Base-by-base conservation (phyloP, 2,797 vertebrate genomes). In the Gephyroberyx darwinii region DNA sequence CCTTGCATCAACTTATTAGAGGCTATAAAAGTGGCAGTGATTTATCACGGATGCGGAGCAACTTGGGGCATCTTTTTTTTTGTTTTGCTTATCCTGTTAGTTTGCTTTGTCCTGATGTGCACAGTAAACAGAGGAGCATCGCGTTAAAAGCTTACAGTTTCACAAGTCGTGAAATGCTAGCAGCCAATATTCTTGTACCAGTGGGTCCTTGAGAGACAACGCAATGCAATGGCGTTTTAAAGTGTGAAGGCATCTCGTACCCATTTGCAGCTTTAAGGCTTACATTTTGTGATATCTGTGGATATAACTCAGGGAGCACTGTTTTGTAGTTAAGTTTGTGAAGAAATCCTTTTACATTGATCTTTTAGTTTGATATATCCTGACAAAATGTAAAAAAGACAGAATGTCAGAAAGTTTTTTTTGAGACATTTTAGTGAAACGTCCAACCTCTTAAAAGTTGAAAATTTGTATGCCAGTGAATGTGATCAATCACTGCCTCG, bases 1-100 rank as follows among this genome's bases (percentile, higher is more conserved):
- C 92, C 92, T 92, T 93, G 92, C 94, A 94, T 95, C 94, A 95
- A 94, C 94, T 94, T 95, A 95, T 95, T 95, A 94, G 92, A 93
- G 86, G 91, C 93, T 88, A 92, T 95, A 94, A 95, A 92, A 94
- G 81, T 87, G 85, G 83, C 83, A 84, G 80, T 94, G 93, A 95
- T 95, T 94, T 93, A 94, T 90, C 80, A 71, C 62, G 55, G 90
- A 91, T 86, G 78, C 80, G 80, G 81, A 92, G 84, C 87, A 92
- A 92, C 90, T 93, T 92, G 53, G 90, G 91, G 90, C 91, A 91
- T 89, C 81, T 81, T 83, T 85, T 85, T 26, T 85, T 82, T 90
- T 90, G 52, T 90, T 92, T 88, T 88, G 87, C 90, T 84, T 90
- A 85, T 92, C 90, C 88, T 82, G 79, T 88, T 86, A 72, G 84